These are phyloP conservation scores for Eupeodes luniger DNA, from an alignment of 2,888 invertebrate species.

Conservation along the genomic window DNA sequence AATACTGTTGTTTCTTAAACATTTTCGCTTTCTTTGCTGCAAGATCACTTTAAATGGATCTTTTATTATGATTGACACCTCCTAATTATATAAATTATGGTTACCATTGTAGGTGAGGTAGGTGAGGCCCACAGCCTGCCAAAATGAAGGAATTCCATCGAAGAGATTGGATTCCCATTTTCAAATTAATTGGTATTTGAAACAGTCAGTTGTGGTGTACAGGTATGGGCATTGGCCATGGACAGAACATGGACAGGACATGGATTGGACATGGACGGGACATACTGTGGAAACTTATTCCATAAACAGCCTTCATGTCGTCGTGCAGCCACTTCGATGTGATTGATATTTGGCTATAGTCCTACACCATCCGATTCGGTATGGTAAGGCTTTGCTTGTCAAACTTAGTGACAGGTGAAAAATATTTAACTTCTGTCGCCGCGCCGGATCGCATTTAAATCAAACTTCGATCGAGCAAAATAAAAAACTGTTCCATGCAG, in stretches of 20 bases:
- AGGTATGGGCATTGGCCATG: not conserved
- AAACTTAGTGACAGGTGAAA: slow-evolving; percentile 65
- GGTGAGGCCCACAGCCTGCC: slow-evolving; percentile 34
- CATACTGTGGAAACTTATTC: not conserved
- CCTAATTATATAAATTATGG: slow-evolving; percentile 77
- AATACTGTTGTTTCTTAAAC: slow-evolving; percentile 56
- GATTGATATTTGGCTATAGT: slow-evolving; percentile 67
- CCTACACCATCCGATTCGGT: slow-evolving; percentile 44
- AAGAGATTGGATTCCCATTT: slow-evolving; percentile 77
- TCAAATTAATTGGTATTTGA: slow-evolving; percentile 82
- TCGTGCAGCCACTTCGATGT: slow-evolving; percentile 53
- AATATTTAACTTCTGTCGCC: slow-evolving; percentile 62
- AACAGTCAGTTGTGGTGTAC: not conserved
- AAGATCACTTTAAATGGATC: slow-evolving; percentile 70
- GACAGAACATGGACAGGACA: not conserved
- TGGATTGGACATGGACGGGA: not conserved
- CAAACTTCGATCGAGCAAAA: slow-evolving; percentile 57
- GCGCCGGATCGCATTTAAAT: slow-evolving; percentile 70
- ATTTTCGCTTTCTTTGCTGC: slow-evolving; percentile 30
- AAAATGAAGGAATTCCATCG: slow-evolving; percentile 33
- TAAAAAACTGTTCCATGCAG: slow-evolving; percentile 31
- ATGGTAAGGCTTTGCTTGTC: slow-evolving; percentile 56
- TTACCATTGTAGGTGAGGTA: slow-evolving; percentile 59
- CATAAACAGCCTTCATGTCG: not conserved
- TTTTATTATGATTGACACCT: slow-evolving; percentile 78